phyloP scores from a whole-genome alignment of 2,113 vertebrate species.

The Charadrius vociferus region DNA sequence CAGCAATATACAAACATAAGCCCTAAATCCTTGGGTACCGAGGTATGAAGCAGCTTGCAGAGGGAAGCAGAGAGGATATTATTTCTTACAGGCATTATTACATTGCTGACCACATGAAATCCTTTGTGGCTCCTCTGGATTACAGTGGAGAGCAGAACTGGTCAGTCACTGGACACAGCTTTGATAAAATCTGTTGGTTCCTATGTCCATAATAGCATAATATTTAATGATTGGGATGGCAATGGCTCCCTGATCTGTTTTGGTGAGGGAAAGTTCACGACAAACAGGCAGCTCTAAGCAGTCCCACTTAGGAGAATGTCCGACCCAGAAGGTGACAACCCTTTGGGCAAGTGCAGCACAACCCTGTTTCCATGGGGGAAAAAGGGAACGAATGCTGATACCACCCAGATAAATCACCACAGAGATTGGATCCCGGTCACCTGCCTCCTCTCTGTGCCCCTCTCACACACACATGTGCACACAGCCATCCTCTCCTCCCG shows the following conservation, averaged over 20 bases:
- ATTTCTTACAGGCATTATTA: background rate
- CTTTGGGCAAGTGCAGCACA: background rate
- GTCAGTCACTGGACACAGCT: background rate
- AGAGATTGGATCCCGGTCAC: background rate
- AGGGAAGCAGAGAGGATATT: background rate
- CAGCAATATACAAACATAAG: background rate
- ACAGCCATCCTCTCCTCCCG: background rate
- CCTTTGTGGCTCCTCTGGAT: background rate
- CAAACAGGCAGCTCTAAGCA: background rate
- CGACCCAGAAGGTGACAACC: background rate
- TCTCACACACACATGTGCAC: background rate
- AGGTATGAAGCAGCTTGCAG: background rate
- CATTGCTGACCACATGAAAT: background rate
- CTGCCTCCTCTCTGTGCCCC: background rate
- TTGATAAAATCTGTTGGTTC: background rate
- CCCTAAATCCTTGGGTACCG: background rate
- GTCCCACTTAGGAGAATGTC: background rate
- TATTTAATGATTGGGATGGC: rapidly evolving
- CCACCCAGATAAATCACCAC: background rate
- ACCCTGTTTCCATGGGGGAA: background rate
- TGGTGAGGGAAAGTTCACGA: background rate
- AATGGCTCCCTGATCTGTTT: background rate
- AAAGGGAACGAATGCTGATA: background rate
- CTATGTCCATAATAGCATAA: background rate
- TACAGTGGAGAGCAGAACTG: background rate